phyloP scores from a whole-genome alignment of 1,140 invertebrate genomes.

The Scaptomyza hsui region DNA sequence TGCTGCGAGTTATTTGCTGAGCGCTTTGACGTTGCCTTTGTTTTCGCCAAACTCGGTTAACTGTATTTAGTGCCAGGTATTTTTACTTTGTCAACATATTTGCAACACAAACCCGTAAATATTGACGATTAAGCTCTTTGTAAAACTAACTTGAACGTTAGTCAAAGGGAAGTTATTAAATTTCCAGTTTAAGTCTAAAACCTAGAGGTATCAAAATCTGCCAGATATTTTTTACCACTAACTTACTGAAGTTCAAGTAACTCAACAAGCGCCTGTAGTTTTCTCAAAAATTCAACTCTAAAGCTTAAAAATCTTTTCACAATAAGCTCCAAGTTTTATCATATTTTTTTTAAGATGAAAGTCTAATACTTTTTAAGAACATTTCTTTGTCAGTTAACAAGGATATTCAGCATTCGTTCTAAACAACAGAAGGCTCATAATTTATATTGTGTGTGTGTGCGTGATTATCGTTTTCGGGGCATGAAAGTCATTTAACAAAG shows the following conservation, averaged over 20 bases:
- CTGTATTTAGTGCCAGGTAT: slow-evolving; percentile 14
- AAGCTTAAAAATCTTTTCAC: too few relatives aligned
- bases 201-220: too few relatives aligned
- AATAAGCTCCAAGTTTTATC: too few relatives aligned
- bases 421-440: background rate
- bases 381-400: background rate
- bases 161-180: too few relatives aligned
- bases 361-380: background rate
- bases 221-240: too few relatives aligned
- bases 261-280: too few relatives aligned
- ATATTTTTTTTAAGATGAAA: too few relatives aligned
- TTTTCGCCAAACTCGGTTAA: slow-evolving; percentile 31
- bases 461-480: slow-evolving; percentile 58
- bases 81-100: slow-evolving; percentile 18
- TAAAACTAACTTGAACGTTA: too few relatives aligned
- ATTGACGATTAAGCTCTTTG: too few relatives aligned
- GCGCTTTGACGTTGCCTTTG: slow-evolving; percentile 46
- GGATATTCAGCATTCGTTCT: slow-evolving; percentile 6
- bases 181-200: too few relatives aligned
- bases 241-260: too few relatives aligned
- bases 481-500: slow-evolving; percentile 72
- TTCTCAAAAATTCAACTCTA: too few relatives aligned
- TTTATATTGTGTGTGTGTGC: slow-evolving; percentile 20
- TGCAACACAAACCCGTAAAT: background rate
- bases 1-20: slow-evolving; percentile 72